These are phyloP conservation scores for Caenorhabditis sp. DNA, from an alignment of 2,888 invertebrate species.

Conservation along the genomic window DNA sequence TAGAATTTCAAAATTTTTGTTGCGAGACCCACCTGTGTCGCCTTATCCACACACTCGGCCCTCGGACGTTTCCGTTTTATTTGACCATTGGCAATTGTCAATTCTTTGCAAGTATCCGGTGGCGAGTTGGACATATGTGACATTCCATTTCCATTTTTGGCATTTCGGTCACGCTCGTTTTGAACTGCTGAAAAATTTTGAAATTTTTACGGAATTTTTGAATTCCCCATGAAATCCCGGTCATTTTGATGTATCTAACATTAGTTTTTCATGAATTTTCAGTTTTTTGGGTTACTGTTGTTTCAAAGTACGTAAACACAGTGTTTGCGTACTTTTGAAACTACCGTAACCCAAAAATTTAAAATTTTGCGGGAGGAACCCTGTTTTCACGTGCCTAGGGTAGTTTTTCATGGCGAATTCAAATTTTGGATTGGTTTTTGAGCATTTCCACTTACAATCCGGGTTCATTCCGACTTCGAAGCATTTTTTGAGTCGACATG, in stretches of 20 bases:
- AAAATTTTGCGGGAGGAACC: too few species aligned
- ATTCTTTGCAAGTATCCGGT: conserved; percentile 40
- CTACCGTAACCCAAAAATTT: not conserved
- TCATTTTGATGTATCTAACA: not conserved
- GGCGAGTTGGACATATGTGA: conserved; percentile 14
- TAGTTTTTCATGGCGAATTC: not conserved
- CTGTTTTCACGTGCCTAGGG: not conserved
- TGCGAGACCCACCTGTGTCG: conserved; percentile 59
- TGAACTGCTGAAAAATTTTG: conserved; percentile 70
- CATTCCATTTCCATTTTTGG: conserved; percentile 55
- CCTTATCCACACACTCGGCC: conserved; percentile 46
- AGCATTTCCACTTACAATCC: conserved; percentile 68
- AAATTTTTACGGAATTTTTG: not conserved
- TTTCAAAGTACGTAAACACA: not conserved
- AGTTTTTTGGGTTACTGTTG: conserved; percentile 10
- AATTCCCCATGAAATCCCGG: not conserved
- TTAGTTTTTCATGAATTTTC: not conserved
- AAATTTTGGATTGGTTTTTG: not conserved
- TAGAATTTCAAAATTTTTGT: too few species aligned
- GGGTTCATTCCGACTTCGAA: conserved; percentile 80
- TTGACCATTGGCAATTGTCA: conserved; percentile 58
- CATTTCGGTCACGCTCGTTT: conserved; percentile 74
- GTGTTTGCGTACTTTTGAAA: not conserved
- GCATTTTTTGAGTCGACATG: conserved; percentile 78
- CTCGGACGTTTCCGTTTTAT: conserved; percentile 53